A percentile compares a stretch with the other conserved stretches of the same genome.
Evolutionary conservation across 2,888 invertebrate species (phyloP).

Genomic region (Tipula confusa): DNA sequence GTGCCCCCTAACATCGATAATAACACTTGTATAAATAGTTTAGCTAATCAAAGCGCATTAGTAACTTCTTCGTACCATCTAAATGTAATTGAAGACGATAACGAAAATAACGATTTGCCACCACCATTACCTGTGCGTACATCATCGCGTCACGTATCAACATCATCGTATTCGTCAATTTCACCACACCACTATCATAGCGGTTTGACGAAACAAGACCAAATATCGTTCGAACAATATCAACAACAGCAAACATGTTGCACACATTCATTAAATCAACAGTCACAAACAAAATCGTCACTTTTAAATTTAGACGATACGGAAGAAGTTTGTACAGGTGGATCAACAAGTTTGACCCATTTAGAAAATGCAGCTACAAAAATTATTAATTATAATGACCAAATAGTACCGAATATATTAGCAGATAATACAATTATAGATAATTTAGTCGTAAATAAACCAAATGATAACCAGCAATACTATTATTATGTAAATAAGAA

Average conservation of each 20-base stretch:
- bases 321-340: background rate
- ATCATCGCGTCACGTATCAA: constrained; percentile 35
- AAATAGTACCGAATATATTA: constrained; percentile 31
- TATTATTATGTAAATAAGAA: constrained; percentile 32
- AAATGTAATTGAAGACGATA: constrained; percentile 31
- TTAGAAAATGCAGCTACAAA: constrained; percentile 32
- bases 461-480: constrained; percentile 32
- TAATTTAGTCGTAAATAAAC: background rate
- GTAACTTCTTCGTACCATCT: background rate
- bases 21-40: constrained; percentile 27
- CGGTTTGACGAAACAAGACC: background rate
- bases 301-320: background rate
- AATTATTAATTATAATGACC: constrained; percentile 30
- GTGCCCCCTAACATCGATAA: constrained; percentile 30
- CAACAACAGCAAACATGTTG: constrained; percentile 34
- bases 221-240: constrained; percentile 39
- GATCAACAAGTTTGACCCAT: background rate
- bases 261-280: background rate
- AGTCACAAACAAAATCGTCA: background rate
- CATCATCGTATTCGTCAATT: constrained; percentile 28
- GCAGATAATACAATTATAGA: constrained; percentile 22
- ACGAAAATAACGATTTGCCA: constrained; percentile 28
- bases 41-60: background rate
- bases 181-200: constrained; percentile 38
- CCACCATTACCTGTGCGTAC: constrained; percentile 33